Conservation (phyloP, 2,113 vertebrate species). For the Peromyscus californicus region DNA sequence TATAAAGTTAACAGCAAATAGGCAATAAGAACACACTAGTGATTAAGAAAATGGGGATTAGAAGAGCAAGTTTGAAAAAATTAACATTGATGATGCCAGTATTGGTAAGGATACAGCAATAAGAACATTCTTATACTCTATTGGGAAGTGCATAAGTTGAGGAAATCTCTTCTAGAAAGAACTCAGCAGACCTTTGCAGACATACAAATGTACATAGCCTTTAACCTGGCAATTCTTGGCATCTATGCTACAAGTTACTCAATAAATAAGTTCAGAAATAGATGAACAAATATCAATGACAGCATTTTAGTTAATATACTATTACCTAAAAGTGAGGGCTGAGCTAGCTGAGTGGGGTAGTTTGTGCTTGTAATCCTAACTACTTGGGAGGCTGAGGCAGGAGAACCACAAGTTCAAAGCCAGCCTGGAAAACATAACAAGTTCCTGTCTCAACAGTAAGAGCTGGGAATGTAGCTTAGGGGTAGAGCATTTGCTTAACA, state of each 20-base stretch:
- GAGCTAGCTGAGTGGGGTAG: neutral
- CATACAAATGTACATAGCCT: neutral
- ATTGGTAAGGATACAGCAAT: neutral
- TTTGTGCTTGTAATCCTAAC: neutral
- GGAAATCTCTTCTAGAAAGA: neutral
- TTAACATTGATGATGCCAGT: neutral
- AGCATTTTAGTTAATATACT: neutral
- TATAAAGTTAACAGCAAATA: conserved; percentile 9
- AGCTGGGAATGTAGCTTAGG: neutral
- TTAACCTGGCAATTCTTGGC: neutral
- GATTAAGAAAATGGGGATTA: neutral
- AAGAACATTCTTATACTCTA: neutral
- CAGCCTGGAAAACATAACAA: neutral
- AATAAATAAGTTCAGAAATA: neutral
- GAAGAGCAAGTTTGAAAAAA: conserved; percentile 9
- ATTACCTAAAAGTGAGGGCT: neutral
- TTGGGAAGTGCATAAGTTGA: neutral
- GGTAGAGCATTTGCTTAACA: neutral
- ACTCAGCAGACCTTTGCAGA: conserved; percentile 6
- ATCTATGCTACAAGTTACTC: neutral
- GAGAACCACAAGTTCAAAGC: neutral
- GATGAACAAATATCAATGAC: neutral
- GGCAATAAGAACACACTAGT: neutral
- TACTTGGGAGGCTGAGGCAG: neutral
- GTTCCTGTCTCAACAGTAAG: neutral